These are phyloP conservation scores for Gallinago jamesoni DNA, from an alignment of 2,113 vertebrate species.

Conservation along the genomic window DNA sequence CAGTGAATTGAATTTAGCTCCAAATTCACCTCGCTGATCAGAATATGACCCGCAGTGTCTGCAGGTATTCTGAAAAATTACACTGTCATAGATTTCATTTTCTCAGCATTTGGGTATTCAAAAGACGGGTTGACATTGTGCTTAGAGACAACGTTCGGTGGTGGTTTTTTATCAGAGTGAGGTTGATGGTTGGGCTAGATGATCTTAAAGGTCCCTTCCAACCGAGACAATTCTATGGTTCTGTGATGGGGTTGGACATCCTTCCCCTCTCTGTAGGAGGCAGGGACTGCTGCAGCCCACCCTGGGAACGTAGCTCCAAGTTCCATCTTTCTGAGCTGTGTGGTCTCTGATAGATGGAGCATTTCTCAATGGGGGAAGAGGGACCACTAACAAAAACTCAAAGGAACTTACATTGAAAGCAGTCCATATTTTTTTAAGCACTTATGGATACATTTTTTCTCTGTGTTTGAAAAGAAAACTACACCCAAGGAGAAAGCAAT, in stretches of 20 bases:
- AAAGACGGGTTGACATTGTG: too few species aligned
- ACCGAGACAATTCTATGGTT: too few species aligned
- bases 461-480: not conserved
- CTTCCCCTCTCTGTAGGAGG: not conserved
- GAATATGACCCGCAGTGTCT: not conserved
- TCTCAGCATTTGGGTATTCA: not conserved
- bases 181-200: too few species aligned
- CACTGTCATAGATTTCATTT: slow-evolving; percentile 22
- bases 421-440: not conserved
- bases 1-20: not conserved
- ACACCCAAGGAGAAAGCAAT: not conserved
- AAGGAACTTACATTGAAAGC: not conserved
- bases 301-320: not conserved
- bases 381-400: not conserved
- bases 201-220: too few species aligned
- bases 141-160: too few species aligned
- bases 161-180: too few species aligned
- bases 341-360: not conserved
- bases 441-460: not conserved
- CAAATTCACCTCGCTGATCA: not conserved
- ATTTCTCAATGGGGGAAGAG: not conserved
- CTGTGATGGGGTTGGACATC: not conserved
- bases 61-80: not conserved
- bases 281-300: not conserved
- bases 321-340: not conserved